phyloP scores from a whole-genome alignment of 2,113 vertebrate genomes.

The Phylloscopus whistleri region DNA sequence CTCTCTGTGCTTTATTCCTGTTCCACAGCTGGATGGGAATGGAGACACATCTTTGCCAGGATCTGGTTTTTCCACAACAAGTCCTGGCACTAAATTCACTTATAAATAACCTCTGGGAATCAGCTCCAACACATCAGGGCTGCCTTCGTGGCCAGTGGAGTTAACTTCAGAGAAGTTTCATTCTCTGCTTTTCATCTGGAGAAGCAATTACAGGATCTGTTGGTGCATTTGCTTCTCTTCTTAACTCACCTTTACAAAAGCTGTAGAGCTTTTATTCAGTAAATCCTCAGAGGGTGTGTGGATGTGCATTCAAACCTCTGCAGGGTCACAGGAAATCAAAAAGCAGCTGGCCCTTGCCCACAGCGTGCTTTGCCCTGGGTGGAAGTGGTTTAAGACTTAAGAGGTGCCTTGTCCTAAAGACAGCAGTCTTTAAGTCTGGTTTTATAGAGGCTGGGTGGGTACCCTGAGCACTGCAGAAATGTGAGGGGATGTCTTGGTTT shows the following conservation, averaged over 20 bases:
- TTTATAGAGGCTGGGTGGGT: not conserved
- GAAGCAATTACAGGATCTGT: not conserved
- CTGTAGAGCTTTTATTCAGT: not conserved
- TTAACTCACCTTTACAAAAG: not conserved
- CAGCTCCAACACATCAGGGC: not conserved
- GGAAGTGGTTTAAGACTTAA: not conserved
- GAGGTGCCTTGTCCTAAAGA: not conserved
- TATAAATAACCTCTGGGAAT: not conserved
- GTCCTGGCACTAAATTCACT: not conserved
- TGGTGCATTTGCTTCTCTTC: not conserved
- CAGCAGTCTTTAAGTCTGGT: not conserved
- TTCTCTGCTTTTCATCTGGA: not conserved
- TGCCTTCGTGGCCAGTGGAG: not conserved
- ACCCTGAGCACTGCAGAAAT: not conserved
- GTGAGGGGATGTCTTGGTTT: not conserved
- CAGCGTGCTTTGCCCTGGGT: not conserved
- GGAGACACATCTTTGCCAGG: not conserved
- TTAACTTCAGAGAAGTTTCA: not conserved
- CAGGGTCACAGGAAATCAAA: not conserved
- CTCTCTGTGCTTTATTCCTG: not conserved
- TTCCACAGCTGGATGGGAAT: not conserved
- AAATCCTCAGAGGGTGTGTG: not conserved
- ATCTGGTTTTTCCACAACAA: not conserved
- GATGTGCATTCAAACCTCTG: not conserved
- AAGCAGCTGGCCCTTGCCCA: not conserved